Percentiles rank a stretch among this genome's conserved stretches.
phyloP scores from a whole-genome alignment of 2,888 invertebrate genomes.

The Drosophila anceps region DNA sequence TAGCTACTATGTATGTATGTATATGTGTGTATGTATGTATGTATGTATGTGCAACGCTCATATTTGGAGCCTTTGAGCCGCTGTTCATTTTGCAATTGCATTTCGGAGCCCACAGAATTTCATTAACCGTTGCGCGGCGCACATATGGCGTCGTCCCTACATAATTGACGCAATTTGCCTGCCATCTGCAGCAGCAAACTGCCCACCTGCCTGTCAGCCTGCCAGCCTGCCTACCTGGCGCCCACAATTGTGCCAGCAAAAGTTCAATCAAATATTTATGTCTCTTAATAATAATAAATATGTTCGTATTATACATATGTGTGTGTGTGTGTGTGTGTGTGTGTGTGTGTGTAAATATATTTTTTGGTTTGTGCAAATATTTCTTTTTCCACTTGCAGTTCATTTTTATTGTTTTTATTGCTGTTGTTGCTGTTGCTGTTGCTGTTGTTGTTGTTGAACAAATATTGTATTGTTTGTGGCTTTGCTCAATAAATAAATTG shows the following conservation, averaged over 20 bases:
- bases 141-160: constrained; percentile 29
- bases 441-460: constrained; percentile 13
- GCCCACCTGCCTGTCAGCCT: not conserved
- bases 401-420: constrained; percentile 6
- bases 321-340: not conserved
- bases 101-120: constrained; percentile 36
- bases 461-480: constrained; percentile 48
- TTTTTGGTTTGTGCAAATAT: constrained; percentile 11
- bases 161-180: constrained; percentile 25
- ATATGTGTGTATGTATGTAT: too few species aligned
- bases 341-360: not conserved
- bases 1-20: too few species aligned
- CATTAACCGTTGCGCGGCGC: constrained; percentile 28
- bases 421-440: not conserved
- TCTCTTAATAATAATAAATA: constrained; percentile 8
- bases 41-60: not conserved
- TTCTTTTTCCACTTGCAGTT: constrained; percentile 20
- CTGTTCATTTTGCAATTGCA: constrained; percentile 51
- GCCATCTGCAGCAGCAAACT: not conserved
- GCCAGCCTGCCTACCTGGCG: not conserved
- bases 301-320: not conserved
- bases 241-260: constrained; percentile 14
- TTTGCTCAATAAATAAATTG: constrained; percentile 58
- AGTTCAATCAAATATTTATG: constrained; percentile 11
- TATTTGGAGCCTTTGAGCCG: constrained; percentile 40